Conservation (phyloP, 2,113 vertebrate genomes). For the Cephalopholis sonnerati region DNA sequence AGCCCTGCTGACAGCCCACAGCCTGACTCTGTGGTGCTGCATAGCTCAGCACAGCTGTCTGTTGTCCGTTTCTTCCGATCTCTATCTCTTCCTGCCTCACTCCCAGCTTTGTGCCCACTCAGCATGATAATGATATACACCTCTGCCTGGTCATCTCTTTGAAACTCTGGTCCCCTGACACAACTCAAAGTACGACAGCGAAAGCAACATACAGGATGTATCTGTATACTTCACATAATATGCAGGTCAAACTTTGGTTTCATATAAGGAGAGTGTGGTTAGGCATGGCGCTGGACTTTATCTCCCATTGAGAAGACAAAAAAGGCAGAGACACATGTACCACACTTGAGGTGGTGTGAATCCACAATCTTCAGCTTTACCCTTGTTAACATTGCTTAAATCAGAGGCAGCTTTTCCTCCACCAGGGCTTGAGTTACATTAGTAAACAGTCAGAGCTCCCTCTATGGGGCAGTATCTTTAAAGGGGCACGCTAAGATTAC, state of each 20-base stretch:
- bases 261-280: neutral
- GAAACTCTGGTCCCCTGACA: conserved; percentile 35
- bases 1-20: conserved; percentile 68
- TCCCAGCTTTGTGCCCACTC: conserved; percentile 68
- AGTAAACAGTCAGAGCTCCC: conserved; percentile 63
- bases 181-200: conserved; percentile 49
- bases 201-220: conserved; percentile 9
- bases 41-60: conserved; percentile 83
- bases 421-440: conserved; percentile 6
- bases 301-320: neutral
- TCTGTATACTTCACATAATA: neutral
- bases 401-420: conserved; percentile 15
- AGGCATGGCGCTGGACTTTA: neutral
- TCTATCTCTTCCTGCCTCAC: conserved; percentile 62
- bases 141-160: conserved; percentile 74
- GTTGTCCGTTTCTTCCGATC: conserved; percentile 73
- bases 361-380: conserved; percentile 9
- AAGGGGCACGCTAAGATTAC: conserved; percentile 63
- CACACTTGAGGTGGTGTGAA: conserved; percentile 5
- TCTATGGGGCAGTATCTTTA: conserved; percentile 67
- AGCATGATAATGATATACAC: conserved; percentile 76
- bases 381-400: conserved; percentile 28
- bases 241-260: neutral
- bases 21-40: conserved; percentile 69
- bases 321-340: neutral